A percentile compares a stretch with the other conserved stretches of the same genome.
These are phyloP conservation scores for Chunga burmeisteri DNA, from an alignment of 2,113 vertebrate species.

Conservation along the genomic window DNA sequence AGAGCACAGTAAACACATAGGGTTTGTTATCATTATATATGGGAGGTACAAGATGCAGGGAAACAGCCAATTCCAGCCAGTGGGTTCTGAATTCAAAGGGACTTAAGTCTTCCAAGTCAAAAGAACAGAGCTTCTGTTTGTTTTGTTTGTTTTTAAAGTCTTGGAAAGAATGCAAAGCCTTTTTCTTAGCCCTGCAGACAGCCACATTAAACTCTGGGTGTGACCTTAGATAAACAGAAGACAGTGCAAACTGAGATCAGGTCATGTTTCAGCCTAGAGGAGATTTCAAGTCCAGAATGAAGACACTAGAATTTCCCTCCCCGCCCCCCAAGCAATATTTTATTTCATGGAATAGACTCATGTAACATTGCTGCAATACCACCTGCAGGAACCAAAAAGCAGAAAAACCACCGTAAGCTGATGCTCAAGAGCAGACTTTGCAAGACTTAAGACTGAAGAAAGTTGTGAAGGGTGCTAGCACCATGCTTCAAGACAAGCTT, in stretches of 20 bases:
- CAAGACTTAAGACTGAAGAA: neutral
- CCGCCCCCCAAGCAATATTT: neutral
- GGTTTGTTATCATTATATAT: constrained; percentile 11
- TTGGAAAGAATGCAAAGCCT: neutral
- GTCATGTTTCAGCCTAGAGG: neutral
- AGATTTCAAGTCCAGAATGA: neutral
- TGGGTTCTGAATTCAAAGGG: constrained; percentile 28
- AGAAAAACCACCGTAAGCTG: neutral
- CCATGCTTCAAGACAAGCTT: constrained; percentile 51
- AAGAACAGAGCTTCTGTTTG: constrained; percentile 31
- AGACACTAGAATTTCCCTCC: neutral
- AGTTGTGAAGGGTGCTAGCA: neutral
- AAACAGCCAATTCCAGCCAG: constrained; percentile 20
- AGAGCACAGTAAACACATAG: constrained; percentile 28
- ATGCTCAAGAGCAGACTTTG: neutral
- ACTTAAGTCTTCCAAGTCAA: neutral
- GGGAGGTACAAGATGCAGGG: constrained; percentile 3
- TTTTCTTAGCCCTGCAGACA: constrained; percentile 23
- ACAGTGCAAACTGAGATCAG: neutral
- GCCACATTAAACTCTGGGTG: constrained; percentile 23
- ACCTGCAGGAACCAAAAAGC: neutral
- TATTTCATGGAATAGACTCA: neutral
- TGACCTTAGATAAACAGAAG: constrained; percentile 16
- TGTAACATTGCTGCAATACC: neutral
- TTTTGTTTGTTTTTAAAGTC: constrained; percentile 25